Evolutionary conservation across 2,797 vertebrate genomes (phyloP), one percentile per base, ranked within the genome.

Genomic region (Scyliorhinus canicula): DNA sequence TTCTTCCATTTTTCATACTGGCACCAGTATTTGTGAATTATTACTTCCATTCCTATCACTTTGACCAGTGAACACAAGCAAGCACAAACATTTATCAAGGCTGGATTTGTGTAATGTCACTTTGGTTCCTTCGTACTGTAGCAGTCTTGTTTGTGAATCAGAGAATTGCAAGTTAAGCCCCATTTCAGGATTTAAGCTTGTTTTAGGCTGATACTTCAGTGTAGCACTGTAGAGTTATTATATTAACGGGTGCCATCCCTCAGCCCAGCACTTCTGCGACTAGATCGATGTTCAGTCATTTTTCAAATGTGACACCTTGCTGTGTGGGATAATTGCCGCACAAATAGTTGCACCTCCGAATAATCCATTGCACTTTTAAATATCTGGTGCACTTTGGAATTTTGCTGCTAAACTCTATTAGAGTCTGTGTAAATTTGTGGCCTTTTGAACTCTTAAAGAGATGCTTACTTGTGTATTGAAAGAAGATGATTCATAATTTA

Each of bases 11-110:
- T 44, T 44, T 82, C 16, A 74, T 40, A 82, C 77, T 79, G n/a
- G 5, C 9, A 19, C 16, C 77, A 79, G 19, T 79, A 6, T 98
- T 96, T 96, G 98, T 97, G 96, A 24, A 90, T 90, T 57, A 63
- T 57, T 63, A 35, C 35, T 63, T 90, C 2, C 57, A 40, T 63
- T 90, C 85, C 52, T 7, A 52, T 57, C 86, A 40, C 19, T 63
- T 91, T 63, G 35, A 91, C 57, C 9, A 63, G 57, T 44, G 19
- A 91, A n/a, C 40, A 35, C 57, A 91, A 63, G 88, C n/a, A 44
- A 79, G 77, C 16, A 8, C 77, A 44, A 79, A 79, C 19, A 79
- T 79, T 44, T 79, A 21, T 40, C n/a, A 4, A 79, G 35, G n/a
- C n/a, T 79, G 14, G n/a, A 31, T 40, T 40, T 77, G 24, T 31